phyloP scores from a whole-genome alignment of 2,113 vertebrate genomes.

The Rhineura floridana region DNA sequence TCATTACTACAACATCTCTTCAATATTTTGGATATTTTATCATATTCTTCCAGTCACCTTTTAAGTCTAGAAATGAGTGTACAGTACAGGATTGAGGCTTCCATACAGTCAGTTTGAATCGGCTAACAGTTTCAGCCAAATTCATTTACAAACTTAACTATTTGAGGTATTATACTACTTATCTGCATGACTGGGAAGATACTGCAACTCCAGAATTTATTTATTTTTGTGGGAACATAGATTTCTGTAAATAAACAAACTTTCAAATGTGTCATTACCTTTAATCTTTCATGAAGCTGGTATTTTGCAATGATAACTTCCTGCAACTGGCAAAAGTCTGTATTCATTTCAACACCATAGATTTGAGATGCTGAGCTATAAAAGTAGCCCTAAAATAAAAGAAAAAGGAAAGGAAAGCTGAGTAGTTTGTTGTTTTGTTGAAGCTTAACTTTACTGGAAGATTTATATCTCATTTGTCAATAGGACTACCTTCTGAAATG shows the following conservation, averaged over 20 bases:
- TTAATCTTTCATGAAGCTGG: slow-evolving; percentile 82
- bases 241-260: slow-evolving; percentile 35
- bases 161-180: not conserved
- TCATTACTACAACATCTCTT: not conserved
- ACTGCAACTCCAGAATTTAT: not conserved
- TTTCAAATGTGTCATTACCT: slow-evolving; percentile 73
- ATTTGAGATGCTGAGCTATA: slow-evolving; percentile 88
- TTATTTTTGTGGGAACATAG: not conserved
- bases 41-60: not conserved
- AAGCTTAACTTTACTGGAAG: not conserved
- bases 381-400: slow-evolving; percentile 83
- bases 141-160: not conserved
- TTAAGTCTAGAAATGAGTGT: not conserved
- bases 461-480: not conserved
- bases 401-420: slow-evolving; percentile 52
- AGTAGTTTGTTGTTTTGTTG: slow-evolving; percentile 47
- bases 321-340: slow-evolving; percentile 89
- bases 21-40: not conserved
- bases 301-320: slow-evolving; percentile 85
- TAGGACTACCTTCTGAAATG: not conserved
- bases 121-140: not conserved
- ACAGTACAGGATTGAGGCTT: not conserved
- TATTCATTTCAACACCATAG: slow-evolving; percentile 87
- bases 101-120: not conserved
- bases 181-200: not conserved